Percentiles rank a stretch among this genome's conserved stretches.
Evolutionary conservation across 2,797 vertebrate genomes (phyloP).

Genomic region (Siniperca obscura): DNA sequence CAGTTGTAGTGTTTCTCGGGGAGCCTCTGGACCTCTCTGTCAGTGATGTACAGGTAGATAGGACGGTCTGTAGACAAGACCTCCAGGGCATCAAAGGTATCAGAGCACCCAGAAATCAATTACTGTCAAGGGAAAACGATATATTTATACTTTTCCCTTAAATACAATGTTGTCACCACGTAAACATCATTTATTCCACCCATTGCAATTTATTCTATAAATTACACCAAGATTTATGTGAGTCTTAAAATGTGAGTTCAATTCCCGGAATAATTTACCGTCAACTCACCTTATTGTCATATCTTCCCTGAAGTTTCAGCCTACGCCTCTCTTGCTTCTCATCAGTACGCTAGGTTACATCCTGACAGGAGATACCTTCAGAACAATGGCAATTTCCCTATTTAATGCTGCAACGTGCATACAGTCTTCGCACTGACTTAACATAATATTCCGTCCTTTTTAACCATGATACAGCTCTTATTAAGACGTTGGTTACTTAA

Average conservation of each 20-base stretch:
- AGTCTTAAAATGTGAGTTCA: slow-evolving; percentile 2
- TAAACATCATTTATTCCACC: background rate
- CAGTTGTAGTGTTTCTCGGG: background rate
- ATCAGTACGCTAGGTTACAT: background rate
- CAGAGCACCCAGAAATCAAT: slow-evolving; percentile 16
- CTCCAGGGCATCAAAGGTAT: slow-evolving; percentile 29
- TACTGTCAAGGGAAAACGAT: background rate
- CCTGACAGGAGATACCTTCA: background rate
- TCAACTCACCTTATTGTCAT: background rate
- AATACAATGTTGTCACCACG: background rate
- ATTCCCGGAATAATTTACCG: slow-evolving; percentile 4
- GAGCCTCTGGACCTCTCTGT: slow-evolving; percentile 17
- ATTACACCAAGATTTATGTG: slow-evolving; percentile 9
- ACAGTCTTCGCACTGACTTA: slow-evolving; percentile 2
- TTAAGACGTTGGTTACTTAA: background rate
- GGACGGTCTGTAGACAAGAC: slow-evolving; percentile 43
- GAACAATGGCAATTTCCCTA: slow-evolving; percentile 16
- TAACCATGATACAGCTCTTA: background rate
- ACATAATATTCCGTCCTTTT: background rate
- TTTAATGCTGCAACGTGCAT: slow-evolving; percentile 36
- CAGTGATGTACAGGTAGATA: slow-evolving; percentile 24
- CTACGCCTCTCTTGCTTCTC: slow-evolving; percentile 6
- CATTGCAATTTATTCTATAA: background rate
- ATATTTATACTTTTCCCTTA: background rate
- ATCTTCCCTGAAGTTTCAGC: slow-evolving; percentile 50